Evolutionary conservation across 2,797 vertebrate genomes (phyloP).

Genomic region (Stomatorhinus walkeri): DNA sequence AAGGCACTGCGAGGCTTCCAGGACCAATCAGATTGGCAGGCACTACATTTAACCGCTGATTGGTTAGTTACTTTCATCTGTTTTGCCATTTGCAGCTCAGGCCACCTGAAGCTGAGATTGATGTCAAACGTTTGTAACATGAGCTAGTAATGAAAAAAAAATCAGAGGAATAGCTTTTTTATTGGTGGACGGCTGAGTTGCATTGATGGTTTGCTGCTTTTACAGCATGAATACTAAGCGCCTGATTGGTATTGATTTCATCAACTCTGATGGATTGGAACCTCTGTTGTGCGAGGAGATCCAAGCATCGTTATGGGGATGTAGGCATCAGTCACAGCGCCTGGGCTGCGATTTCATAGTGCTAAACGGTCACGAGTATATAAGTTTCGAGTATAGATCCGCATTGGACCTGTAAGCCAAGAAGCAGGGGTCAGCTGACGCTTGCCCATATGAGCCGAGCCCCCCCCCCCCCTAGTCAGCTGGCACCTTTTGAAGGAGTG

Average conservation of each 20-base stretch:
- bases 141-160: not conserved
- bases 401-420: not conserved
- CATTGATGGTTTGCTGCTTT: conserved; percentile 10
- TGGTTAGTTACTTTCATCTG: not conserved
- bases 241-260: conserved; percentile 25
- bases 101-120: not conserved
- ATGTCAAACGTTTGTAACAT: not conserved
- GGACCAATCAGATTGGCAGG: not conserved
- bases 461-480: not conserved
- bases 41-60: not conserved
- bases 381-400: not conserved
- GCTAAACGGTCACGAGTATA: not conserved
- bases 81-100: not conserved
- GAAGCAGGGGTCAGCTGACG: not conserved
- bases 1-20: not conserved
- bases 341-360: not conserved
- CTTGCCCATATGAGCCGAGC: not conserved
- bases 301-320: not conserved
- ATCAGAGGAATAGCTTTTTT: not conserved
- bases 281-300: not conserved
- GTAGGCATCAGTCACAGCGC: not conserved
- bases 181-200: not conserved
- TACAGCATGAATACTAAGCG: not conserved
- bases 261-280: not conserved
- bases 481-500: not conserved